phyloP scores from a whole-genome alignment of 2,113 vertebrate genomes.

The Atractosteus spatula region DNA sequence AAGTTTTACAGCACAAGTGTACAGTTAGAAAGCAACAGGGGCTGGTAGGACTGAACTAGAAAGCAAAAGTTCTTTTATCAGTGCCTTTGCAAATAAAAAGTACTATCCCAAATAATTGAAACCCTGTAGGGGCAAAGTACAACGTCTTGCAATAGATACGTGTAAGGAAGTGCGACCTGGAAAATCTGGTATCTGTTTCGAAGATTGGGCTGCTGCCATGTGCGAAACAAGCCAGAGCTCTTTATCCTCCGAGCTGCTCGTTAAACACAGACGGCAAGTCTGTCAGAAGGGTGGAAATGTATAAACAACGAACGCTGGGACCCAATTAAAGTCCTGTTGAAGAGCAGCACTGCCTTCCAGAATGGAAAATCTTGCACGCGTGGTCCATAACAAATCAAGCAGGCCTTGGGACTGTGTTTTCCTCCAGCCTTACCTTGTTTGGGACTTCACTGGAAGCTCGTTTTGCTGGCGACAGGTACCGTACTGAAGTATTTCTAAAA shows the following conservation, averaged over 20 bases:
- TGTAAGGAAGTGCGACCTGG: constrained; percentile 20
- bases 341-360: constrained; percentile 21
- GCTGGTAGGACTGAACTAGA: too few relatives aligned
- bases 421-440: constrained; percentile 29
- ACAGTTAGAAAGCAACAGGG: too few relatives aligned
- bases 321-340: constrained; percentile 10
- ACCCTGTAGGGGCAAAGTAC: constrained; percentile 30
- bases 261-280: background rate
- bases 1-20: too few relatives aligned
- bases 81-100: too few relatives aligned
- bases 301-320: constrained; percentile 18
- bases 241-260: constrained; percentile 12
- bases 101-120: too few relatives aligned
- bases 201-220: constrained; percentile 11
- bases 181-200: constrained; percentile 21
- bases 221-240: constrained; percentile 21
- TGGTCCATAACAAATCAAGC: constrained; percentile 20
- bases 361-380: constrained; percentile 38
- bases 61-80: too few relatives aligned
- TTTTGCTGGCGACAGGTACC: constrained; percentile 44
- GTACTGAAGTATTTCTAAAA: background rate
- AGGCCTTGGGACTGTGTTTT: constrained; percentile 29
- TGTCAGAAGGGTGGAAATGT: constrained; percentile 5
- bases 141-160: constrained; percentile 29
- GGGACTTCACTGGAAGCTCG: constrained; percentile 26